These are phyloP conservation scores for Phoxinus phoxinus DNA, from an alignment of 2,113 vertebrate species.

Conservation along the genomic window DNA sequence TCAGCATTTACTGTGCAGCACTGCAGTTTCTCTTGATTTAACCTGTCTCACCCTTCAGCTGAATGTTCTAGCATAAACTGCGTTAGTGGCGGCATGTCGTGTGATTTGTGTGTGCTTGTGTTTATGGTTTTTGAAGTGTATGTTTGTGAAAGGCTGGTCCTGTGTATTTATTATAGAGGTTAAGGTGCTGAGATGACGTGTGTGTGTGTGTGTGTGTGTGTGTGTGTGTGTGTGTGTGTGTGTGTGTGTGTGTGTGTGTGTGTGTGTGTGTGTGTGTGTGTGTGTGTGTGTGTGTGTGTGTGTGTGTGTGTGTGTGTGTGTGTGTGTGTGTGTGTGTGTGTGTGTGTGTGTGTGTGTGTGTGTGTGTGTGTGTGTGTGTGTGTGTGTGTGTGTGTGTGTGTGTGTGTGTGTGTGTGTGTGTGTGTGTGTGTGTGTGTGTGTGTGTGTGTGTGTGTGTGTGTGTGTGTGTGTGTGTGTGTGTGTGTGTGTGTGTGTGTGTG, in stretches of 20 bases:
- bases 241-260: background rate
- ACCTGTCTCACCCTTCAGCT: background rate
- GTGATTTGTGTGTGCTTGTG: conserved; percentile 10
- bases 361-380: background rate
- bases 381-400: background rate
- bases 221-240: background rate
- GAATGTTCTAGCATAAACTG: background rate
- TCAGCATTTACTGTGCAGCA: background rate
- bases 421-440: background rate
- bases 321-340: background rate
- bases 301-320: background rate
- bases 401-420: background rate
- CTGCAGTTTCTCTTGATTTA: background rate
- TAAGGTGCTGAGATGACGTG: conserved; percentile 5
- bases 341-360: background rate
- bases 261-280: background rate
- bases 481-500: background rate
- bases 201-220: background rate
- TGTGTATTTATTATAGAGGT: conserved; percentile 9
- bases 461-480: background rate
- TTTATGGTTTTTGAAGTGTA: conserved; percentile 26
- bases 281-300: background rate
- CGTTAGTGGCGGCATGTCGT: background rate
- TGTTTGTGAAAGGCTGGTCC: conserved; percentile 22
- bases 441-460: background rate